Percentiles rank a stretch among this genome's conserved stretches.
Conservation (phyloP, 2,113 vertebrate species). For the Salvelinus alpinus region DNA sequence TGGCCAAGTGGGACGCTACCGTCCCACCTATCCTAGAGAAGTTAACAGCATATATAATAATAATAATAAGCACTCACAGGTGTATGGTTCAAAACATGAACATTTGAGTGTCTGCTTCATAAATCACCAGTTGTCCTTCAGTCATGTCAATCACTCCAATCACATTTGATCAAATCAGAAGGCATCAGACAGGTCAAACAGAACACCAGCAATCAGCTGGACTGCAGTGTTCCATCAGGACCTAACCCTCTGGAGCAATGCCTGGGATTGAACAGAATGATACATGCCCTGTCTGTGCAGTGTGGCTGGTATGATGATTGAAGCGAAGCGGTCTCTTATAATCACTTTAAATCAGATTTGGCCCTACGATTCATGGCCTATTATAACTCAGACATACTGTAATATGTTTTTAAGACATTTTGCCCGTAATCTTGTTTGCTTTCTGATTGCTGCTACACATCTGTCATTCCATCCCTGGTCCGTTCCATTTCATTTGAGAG, state of each 20-base stretch:
- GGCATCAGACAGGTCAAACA: slow-evolving; percentile 34
- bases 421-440: slow-evolving; percentile 56
- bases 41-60: no score
- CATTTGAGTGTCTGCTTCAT: no score
- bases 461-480: slow-evolving; percentile 24
- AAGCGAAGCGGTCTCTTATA: slow-evolving; percentile 45
- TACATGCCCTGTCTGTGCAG: background rate
- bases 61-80: no score
- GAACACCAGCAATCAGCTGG: slow-evolving; percentile 19
- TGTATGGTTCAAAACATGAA: no score
- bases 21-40: no score
- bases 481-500: background rate
- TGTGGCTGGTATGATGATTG: slow-evolving; percentile 36
- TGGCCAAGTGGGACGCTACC: no score
- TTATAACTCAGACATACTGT: slow-evolving; percentile 37
- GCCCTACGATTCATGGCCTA: slow-evolving; percentile 46
- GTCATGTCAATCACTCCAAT: slow-evolving; percentile 14
- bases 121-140: background rate
- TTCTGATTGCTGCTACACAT: slow-evolving; percentile 30
- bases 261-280: slow-evolving; percentile 48
- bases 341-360: slow-evolving; percentile 62
- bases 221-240: slow-evolving; percentile 3
- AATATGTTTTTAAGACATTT: slow-evolving; percentile 66
- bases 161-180: slow-evolving; percentile 44
- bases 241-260: slow-evolving; percentile 42